phyloP scores from a whole-genome alignment of 2,888 invertebrate genomes.

The Drosophila birchii region DNA sequence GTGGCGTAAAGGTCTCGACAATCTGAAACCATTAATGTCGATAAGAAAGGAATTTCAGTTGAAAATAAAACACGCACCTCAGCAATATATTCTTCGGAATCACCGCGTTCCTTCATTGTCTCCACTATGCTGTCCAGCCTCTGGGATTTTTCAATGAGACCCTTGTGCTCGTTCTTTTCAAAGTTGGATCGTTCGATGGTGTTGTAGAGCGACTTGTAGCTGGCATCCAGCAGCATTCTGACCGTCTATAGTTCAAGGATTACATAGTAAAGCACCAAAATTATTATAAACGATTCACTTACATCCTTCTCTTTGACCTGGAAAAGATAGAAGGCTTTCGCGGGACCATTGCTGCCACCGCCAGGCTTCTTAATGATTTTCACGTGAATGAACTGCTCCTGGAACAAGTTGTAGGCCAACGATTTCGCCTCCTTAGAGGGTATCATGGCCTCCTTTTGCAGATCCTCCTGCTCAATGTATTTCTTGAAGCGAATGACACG shows the following conservation, averaged over 20 bases:
- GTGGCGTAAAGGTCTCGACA: slow-evolving; percentile 93
- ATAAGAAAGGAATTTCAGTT: background rate
- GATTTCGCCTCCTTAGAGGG: slow-evolving; percentile 97
- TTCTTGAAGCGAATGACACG: slow-evolving; percentile 92
- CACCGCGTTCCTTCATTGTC: slow-evolving; percentile 91
- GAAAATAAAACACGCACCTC: slow-evolving; percentile 86
- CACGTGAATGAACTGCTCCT: slow-evolving; percentile 87
- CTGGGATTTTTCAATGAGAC: slow-evolving; percentile 94
- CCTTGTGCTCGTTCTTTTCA: slow-evolving; percentile 89
- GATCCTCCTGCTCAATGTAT: slow-evolving; percentile 95
- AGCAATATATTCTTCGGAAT: slow-evolving; percentile 91
- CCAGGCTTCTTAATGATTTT: slow-evolving; percentile 90
- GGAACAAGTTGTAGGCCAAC: slow-evolving; percentile 92
- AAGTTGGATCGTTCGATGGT: slow-evolving; percentile 88
- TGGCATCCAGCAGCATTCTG: slow-evolving; percentile 89
- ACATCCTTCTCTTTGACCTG: slow-evolving; percentile 89
- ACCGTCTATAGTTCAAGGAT: slow-evolving; percentile 86
- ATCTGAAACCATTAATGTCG: slow-evolving; percentile 62
- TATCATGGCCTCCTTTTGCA: slow-evolving; percentile 96
- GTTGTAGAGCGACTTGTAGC: slow-evolving; percentile 90
- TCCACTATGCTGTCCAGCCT: slow-evolving; percentile 92
- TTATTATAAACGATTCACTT: slow-evolving; percentile 11
- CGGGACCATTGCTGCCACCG: slow-evolving; percentile 89
- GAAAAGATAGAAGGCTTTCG: slow-evolving; percentile 92
- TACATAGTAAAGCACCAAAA: no score